Base-by-base conservation (phyloP, 2,113 vertebrate species). In the Pygoscelis antarcticus region DNA sequence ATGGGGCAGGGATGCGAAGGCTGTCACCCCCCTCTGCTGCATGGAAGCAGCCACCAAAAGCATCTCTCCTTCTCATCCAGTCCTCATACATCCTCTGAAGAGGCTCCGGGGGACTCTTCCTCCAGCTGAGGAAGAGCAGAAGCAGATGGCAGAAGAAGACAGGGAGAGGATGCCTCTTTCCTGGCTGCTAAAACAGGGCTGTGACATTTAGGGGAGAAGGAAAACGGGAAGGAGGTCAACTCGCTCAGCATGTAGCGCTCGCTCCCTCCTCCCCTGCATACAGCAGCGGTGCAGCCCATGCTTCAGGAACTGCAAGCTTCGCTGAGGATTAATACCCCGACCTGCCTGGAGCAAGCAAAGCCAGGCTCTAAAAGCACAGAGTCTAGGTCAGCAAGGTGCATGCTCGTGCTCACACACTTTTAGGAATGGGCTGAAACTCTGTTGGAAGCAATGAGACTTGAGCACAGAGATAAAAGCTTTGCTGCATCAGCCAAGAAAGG, bases 371-470 rank as follows among this genome's bases (percentile, higher is more conserved):
- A 66, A 34, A 1, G 7, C 81, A 58, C 32, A 22, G 51, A 69
- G 71, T 15, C 27, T 3, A 25, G 62, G 34, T 76, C 58, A 76
- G 66, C 68, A 61, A 69, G 55, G 52, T 10, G 5, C 61, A 16
- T 5, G 16, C 52, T 80, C 0, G 0, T 42, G 58, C 36, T 80
- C 42, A 16, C 46, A 34, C 16, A 30, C 20, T 8, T 25, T 47
- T 38, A 54, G 61, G 46, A 78, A 32, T 0, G 3, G 34, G 30
- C 19, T 58, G 46, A 30, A 91, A 49, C 10, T 9, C 32, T 51
- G 29, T 3, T 68, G 75, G 58, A 49, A 76, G n/a, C 68, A 65
- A 20, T 8, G 23, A 65, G 49, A 52, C n/a, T 27, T 19, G 15
- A 83, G n/a, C 20, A 46, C 18, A 44, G 51, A 58, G 55, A 19